Conservation (phyloP, 2,113 vertebrate genomes). For the Corythaeola cristata region DNA sequence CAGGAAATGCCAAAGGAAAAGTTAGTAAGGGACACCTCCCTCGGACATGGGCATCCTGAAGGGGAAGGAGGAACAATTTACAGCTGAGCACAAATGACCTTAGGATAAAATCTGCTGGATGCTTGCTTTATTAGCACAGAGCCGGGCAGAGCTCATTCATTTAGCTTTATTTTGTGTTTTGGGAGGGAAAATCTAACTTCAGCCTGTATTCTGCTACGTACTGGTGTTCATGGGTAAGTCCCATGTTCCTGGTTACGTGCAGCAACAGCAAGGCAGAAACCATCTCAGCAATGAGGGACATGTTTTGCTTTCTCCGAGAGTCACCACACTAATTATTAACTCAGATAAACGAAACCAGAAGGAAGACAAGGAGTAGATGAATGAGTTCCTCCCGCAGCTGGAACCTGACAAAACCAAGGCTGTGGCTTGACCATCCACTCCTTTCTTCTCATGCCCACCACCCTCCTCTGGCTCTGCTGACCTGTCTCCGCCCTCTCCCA, state of each 20-base stretch:
- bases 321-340: not conserved
- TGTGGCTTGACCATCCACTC: not conserved
- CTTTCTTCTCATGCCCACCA: not conserved
- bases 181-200: not conserved
- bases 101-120: not conserved
- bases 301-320: not conserved
- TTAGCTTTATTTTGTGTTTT: not conserved
- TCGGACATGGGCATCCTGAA: not conserved
- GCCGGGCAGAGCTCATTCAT: not conserved
- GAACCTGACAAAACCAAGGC: not conserved
- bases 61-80: not conserved
- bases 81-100: not conserved
- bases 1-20: not conserved
- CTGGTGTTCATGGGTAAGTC: not conserved
- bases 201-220: not conserved
- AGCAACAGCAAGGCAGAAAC: not conserved
- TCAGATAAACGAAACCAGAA: not conserved
- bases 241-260: not conserved
- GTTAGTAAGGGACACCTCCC: not conserved
- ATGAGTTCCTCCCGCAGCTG: not conserved
- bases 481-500: not conserved
- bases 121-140: not conserved
- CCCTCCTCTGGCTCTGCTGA: not conserved
- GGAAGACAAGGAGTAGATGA: not conserved
- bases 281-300: not conserved